Base-by-base conservation (phyloP, 1,140 invertebrate species). In the Saccostrea cuccullata region DNA sequence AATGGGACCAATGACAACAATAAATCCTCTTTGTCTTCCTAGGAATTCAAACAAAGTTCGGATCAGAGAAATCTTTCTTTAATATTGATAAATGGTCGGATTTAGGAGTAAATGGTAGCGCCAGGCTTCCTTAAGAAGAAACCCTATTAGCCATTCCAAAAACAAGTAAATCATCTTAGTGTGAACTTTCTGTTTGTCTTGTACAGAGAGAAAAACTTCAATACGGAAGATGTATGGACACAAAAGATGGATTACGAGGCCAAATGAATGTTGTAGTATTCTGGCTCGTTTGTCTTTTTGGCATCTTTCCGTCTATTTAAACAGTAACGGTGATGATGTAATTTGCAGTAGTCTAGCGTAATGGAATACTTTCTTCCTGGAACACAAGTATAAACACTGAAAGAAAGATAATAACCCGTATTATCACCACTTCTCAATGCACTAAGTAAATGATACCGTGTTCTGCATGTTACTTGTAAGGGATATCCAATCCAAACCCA, bases 131-230 rank as follows among this genome's bases (percentile, higher is more conserved):
- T 77, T 77, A 36, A 77, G 70, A 77, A 77, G 70, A 15, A 77
- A 77, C 23, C 70, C 70, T 77, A 77, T 77, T 77, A 77, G 70
- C 26, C 3, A 77, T 77, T 30, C 26, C 26, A 77, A 23, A 77
- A 77, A 77, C 70, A 77, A 77, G 70, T 77, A 77, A 77, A 77
- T 77, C 70, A 77, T 77, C 70, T 77, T 77, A 26, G 70, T 6
- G 23, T 77, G 70, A 30, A 77, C 26, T 77, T 77, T 77, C 26
- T 77, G 70, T 77, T 36, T 77, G 70, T 77, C 70, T 77, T 77
- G 23, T 13, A 26, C 26, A 77, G 70, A 77, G 70, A 77, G 30
- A 36, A 77, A 77, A 77, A 36, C 70, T 77, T 77, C 70, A 77
- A 36, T 77, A 77, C 23, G 26, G 70, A 77, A 77, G 70, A 77